phyloP scores from a whole-genome alignment of 2,888 invertebrate genomes.

The Lacanobia oleracea region DNA sequence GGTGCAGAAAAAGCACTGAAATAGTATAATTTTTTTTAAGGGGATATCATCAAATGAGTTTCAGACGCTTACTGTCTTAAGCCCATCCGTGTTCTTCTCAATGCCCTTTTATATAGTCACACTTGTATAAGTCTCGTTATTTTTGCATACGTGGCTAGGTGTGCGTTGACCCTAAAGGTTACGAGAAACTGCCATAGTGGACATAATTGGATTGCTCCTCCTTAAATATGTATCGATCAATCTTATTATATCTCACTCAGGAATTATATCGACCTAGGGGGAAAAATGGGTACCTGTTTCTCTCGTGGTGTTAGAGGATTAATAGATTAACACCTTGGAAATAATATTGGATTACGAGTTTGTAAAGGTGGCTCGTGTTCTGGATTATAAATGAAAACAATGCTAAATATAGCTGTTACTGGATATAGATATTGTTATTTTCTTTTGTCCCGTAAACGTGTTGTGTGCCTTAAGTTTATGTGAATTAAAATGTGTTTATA shows the following conservation, averaged over 20 bases:
- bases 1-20: too few relatives aligned
- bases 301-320: background rate
- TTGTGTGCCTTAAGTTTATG: too few relatives aligned
- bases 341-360: constrained; percentile 7
- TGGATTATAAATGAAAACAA: background rate
- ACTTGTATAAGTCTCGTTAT: too few relatives aligned
- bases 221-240: constrained; percentile 68
- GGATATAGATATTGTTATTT: background rate
- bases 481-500: too few relatives aligned
- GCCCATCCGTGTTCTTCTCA: too few relatives aligned
- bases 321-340: constrained; percentile 12
- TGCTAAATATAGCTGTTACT: background rate
- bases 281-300: constrained; percentile 15
- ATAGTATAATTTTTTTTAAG: too few relatives aligned
- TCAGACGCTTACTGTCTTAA: too few relatives aligned
- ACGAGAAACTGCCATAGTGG: constrained; percentile 66
- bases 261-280: constrained; percentile 23
- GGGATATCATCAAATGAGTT: too few relatives aligned
- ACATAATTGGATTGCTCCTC: constrained; percentile 77
- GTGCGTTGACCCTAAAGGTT: constrained; percentile 64
- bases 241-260: constrained; percentile 31
- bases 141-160: background rate
- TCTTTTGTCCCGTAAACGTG: too few relatives aligned
- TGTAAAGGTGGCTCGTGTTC: background rate
- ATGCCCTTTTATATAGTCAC: too few relatives aligned